A percentile compares a stretch with the other conserved stretches of the same genome.
These are phyloP conservation scores for Ammospiza caudacuta DNA, from an alignment of 2,113 vertebrate genomes.

Conservation along the genomic window DNA sequence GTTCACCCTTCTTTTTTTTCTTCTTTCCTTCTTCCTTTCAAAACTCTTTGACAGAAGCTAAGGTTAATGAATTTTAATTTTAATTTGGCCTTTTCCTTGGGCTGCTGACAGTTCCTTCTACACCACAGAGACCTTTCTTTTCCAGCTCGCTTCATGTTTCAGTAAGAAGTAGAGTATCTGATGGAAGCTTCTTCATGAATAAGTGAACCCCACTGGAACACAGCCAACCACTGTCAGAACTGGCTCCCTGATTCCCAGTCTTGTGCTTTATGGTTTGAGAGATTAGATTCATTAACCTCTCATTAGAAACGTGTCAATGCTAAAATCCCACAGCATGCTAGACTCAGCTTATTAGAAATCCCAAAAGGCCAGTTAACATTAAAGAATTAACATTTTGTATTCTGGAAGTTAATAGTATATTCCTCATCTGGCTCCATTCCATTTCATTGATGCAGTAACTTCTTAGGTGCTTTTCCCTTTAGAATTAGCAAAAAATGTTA, in stretches of 20 bases:
- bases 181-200: constrained; percentile 47
- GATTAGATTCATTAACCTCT: constrained; percentile 67
- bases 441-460: background rate
- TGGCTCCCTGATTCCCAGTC: constrained; percentile 38
- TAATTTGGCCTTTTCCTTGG: constrained; percentile 36
- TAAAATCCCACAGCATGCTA: constrained; percentile 19
- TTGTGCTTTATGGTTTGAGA: constrained; percentile 29
- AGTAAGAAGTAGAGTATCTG: background rate
- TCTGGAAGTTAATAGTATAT: constrained; percentile 21
- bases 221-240: constrained; percentile 29
- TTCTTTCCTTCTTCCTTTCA: background rate
- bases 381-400: constrained; percentile 23
- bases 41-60: constrained; percentile 39
- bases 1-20: background rate
- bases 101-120: constrained; percentile 25
- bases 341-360: constrained; percentile 43
- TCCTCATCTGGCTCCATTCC: background rate
- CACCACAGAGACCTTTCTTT: constrained; percentile 4
- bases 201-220: constrained; percentile 43
- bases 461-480: background rate
- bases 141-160: constrained; percentile 24
- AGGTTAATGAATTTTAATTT: constrained; percentile 58
- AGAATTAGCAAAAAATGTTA: background rate
- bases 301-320: constrained; percentile 49
- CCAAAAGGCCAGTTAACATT: background rate